A percentile compares a stretch with the other conserved stretches of the same genome.
Conservation (phyloP, 1,140 invertebrate species). For the Trichonephila inaurata region DNA sequence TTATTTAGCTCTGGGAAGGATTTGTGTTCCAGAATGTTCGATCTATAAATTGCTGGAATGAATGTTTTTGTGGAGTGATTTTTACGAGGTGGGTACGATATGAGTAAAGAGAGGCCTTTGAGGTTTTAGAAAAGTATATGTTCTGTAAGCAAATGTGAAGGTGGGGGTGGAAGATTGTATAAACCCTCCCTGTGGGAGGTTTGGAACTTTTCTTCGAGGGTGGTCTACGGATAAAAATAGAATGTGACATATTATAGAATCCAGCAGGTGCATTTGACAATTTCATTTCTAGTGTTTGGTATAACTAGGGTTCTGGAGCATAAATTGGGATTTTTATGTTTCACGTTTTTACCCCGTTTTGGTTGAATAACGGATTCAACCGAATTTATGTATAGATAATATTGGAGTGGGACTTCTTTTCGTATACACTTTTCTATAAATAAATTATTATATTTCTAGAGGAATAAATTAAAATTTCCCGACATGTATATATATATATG, state of each 20-base stretch:
- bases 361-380: too few relatives aligned
- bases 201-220: constrained; percentile 36
- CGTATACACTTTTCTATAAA: too few relatives aligned
- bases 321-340: constrained; percentile 37
- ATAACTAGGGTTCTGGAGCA: neutral
- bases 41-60: constrained; percentile 21
- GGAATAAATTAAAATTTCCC: too few relatives aligned
- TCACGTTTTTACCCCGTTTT: neutral
- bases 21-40: neutral
- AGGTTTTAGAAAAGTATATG: neutral
- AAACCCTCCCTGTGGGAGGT: constrained; percentile 59
- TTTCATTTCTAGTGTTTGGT: constrained; percentile 38
- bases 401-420: too few relatives aligned
- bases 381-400: too few relatives aligned
- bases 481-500: too few relatives aligned
- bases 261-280: constrained; percentile 42
- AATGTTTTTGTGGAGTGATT: constrained; percentile 24
- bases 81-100: constrained; percentile 3
- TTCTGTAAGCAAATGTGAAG: constrained; percentile 19
- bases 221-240: constrained; percentile 67
- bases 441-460: too few relatives aligned
- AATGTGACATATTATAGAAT: constrained; percentile 5
- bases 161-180: constrained; percentile 50
- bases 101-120: neutral
- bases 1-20: constrained; percentile 39